phyloP scores from a whole-genome alignment of 2,797 vertebrate species.

The Labroides dimidiatus region DNA sequence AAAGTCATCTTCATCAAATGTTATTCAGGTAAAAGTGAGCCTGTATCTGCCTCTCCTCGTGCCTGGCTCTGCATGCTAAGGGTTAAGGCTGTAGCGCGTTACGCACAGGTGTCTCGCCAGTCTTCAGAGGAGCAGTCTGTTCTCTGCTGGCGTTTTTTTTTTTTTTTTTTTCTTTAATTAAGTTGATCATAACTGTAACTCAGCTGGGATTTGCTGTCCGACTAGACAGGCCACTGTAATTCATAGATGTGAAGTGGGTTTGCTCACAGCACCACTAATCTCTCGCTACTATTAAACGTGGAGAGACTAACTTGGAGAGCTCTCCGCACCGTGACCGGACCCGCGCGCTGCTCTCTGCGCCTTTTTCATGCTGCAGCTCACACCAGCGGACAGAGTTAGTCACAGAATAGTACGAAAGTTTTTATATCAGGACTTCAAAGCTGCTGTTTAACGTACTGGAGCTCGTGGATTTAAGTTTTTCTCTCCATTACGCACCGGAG shows the following conservation, averaged over 20 bases:
- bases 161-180: conserved; percentile 78
- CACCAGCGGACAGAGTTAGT: background rate
- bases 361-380: conserved; percentile 1
- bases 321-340: conserved; percentile 44
- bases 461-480: conserved; percentile 14
- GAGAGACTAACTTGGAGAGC: conserved; percentile 44
- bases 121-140: conserved; percentile 65
- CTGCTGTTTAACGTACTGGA: background rate
- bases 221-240: conserved; percentile 72
- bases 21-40: background rate
- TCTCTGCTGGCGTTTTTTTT: conserved; percentile 79
- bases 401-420: too few species aligned
- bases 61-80: conserved; percentile 79
- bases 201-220: conserved; percentile 71
- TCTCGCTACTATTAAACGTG: conserved; percentile 63
- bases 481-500: conserved; percentile 61
- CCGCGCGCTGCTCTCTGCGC: conserved; percentile 32
- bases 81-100: conserved; percentile 89
- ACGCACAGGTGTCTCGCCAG: conserved; percentile 89
- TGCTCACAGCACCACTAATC: conserved; percentile 82
- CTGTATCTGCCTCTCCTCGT: background rate
- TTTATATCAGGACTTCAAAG: background rate
- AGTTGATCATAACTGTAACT: conserved; percentile 77
- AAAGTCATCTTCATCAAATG: too few species aligned
- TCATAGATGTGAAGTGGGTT: conserved; percentile 78